phyloP scores from a whole-genome alignment of 1,140 invertebrate species.

The Caenorhabditis remanei region DNA sequence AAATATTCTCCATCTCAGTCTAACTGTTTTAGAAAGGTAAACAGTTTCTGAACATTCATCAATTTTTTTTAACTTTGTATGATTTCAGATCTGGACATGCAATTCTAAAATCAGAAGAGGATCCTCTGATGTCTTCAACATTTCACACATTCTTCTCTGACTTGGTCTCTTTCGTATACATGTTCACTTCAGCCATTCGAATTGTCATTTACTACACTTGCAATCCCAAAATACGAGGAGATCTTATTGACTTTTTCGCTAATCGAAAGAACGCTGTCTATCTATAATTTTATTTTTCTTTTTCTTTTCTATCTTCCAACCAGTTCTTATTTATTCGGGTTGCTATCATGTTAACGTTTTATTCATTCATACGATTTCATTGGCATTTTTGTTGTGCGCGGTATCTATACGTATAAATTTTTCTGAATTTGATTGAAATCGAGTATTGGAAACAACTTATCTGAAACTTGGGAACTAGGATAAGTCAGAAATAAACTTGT shows the following conservation, averaged over 20 bases:
- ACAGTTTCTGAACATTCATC: no score
- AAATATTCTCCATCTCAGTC: conserved; percentile 70
- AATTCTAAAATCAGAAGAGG: conserved; percentile 69
- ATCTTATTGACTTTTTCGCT: conserved; percentile 53
- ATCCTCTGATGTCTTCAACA: conserved; percentile 71
- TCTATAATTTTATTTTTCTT: not conserved
- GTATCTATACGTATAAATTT: conserved; percentile 1
- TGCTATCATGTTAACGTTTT: not conserved
- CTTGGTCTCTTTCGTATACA: conserved; percentile 71
- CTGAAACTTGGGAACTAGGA: no score
- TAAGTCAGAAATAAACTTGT: no score
- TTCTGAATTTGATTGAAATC: not conserved
- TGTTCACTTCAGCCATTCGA: conserved; percentile 76
- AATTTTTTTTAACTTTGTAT: not conserved
- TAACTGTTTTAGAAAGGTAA: conserved; percentile 73
- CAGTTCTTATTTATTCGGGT: conserved; percentile 35
- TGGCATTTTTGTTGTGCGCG: not conserved
- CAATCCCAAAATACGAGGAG: conserved; percentile 70
- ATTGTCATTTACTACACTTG: conserved; percentile 73
- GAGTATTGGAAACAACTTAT: no score
- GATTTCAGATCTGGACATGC: conserved; percentile 67
- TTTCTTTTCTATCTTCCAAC: not conserved
- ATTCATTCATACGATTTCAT: not conserved
- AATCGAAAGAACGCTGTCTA: conserved; percentile 41
- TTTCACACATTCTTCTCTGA: conserved; percentile 75